phyloP scores from a whole-genome alignment of 92 coral and sea anemone genomes.

The Siderastrea radians region DNA sequence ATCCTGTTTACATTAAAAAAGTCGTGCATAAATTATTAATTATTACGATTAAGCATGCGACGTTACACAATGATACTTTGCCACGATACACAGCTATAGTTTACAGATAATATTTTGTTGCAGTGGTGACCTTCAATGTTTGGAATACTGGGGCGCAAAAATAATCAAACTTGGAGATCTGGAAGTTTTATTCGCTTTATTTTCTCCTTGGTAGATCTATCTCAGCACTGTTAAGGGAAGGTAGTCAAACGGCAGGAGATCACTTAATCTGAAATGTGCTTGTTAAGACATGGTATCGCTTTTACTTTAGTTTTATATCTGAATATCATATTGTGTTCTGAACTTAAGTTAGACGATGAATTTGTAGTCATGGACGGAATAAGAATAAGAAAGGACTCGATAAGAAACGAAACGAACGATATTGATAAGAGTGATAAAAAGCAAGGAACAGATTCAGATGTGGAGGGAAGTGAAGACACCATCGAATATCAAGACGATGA shows the following conservation, averaged over 20 bases:
- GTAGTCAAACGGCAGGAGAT: too few species aligned
- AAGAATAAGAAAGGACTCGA: slow-evolving; percentile 39
- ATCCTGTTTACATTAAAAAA: not conserved
- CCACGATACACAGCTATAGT: not conserved
- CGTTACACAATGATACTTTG: not conserved
- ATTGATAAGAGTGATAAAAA: not conserved
- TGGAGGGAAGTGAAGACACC: slow-evolving; percentile 6
- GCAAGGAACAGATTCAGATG: not conserved
- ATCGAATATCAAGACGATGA: slow-evolving; percentile 42
- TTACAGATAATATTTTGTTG: not conserved
- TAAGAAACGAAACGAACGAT: slow-evolving; percentile 7
- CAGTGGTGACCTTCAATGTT: too few species aligned
- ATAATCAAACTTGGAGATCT: not conserved
- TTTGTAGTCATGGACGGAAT: slow-evolving; percentile 77
- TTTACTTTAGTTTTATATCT: not conserved
- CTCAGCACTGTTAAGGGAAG: not conserved
- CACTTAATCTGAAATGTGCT: not conserved
- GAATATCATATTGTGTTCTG: slow-evolving; percentile 17
- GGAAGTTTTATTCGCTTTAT: not conserved
- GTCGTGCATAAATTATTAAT: not conserved
- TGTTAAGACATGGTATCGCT: not conserved
- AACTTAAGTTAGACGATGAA: slow-evolving; percentile 39
- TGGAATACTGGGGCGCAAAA: not conserved
- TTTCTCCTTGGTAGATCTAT: not conserved
- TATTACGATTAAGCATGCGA: not conserved